Base-by-base conservation (phyloP, 2,888 invertebrate species). In the Monopis laevigella region DNA sequence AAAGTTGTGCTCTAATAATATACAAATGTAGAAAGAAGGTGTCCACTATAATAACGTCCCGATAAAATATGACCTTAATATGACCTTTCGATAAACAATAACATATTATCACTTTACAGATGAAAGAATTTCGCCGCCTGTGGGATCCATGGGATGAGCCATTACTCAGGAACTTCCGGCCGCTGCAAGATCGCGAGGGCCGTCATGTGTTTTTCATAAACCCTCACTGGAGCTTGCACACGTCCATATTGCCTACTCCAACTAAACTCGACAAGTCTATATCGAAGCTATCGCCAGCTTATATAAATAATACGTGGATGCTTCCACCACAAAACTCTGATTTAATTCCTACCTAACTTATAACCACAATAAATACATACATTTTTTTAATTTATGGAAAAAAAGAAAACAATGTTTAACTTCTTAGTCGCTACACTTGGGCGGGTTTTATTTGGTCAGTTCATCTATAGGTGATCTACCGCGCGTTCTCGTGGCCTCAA, bases 121-220 rank as follows among this genome's bases (percentile, higher is more conserved):
- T 86, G 54, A 75, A 73, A 43, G 59, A 71, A 48, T 84, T 88
- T 48, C 80, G 86, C 10, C 73, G 65, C 34, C 50, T 88, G 5
- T 65, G 78, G 54, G 67, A 84, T 39, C 69, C 71, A 1, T 78
- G 74, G 74, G 77, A 78, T 41, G 71, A 80, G 39, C 81, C 74
- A 0, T 72, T 85, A 24, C 47, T 70, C 6, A 53, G 71, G n/a
- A 87, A 86, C 57, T 84, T 59, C 47, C 71, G 86, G 44, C 61
- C 73, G 0, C 57, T 83, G 2, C 82, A 84, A 54, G 69, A 74
- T 2, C 51, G 62, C 2, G 51, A 56, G 14, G 58, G 65, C 5
- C 62, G 84, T 26, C 66, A 66, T 12, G 48, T 87, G 1, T 82
- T 83, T 48, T 83, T 84, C 42, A 80, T 85, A 24, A 78, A 66